phyloP scores from a whole-genome alignment of 2,888 invertebrate species.

The Congeria kusceri region DNA sequence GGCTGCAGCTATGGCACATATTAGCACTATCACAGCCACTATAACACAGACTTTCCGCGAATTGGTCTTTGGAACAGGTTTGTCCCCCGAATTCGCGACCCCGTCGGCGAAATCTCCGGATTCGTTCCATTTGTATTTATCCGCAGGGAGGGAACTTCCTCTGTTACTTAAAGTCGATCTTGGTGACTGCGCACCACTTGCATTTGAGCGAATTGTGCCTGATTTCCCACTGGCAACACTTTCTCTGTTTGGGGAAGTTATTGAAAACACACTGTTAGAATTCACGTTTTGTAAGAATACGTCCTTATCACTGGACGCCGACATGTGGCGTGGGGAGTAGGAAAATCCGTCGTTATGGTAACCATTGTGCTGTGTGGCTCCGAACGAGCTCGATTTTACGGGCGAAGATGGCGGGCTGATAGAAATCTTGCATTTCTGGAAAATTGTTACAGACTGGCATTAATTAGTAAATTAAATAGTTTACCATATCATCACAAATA shows the following conservation, averaged over 20 bases:
- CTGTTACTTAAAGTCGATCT: neutral
- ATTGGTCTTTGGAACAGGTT: neutral
- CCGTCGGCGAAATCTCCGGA: conserved; percentile 18
- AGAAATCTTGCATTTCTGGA: conserved; percentile 46
- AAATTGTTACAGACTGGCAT: neutral
- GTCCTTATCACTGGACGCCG: neutral
- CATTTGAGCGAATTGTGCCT: too few species aligned
- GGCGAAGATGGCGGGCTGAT: conserved; percentile 44
- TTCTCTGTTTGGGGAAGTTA: too few species aligned
- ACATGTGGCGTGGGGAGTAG: conserved; percentile 10
- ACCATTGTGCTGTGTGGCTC: conserved; percentile 28
- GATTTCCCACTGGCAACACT: too few species aligned
- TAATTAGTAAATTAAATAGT: too few species aligned
- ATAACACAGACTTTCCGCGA: conserved; percentile 25
- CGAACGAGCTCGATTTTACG: conserved; percentile 17
- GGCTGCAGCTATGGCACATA: conserved; percentile 32
- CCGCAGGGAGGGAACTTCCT: conserved; percentile 30
- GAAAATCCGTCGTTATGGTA: conserved; percentile 25
- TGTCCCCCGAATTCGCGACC: neutral
- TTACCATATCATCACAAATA: too few species aligned
- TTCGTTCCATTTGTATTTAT: conserved; percentile 53
- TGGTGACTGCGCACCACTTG: too few species aligned
- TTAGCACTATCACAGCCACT: conserved; percentile 44
- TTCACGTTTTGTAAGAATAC: too few species aligned
- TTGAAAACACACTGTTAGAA: too few species aligned